These are phyloP conservation scores for Synanceia verrucosa DNA, from an alignment of 2,797 vertebrate genomes.

Conservation along the genomic window DNA sequence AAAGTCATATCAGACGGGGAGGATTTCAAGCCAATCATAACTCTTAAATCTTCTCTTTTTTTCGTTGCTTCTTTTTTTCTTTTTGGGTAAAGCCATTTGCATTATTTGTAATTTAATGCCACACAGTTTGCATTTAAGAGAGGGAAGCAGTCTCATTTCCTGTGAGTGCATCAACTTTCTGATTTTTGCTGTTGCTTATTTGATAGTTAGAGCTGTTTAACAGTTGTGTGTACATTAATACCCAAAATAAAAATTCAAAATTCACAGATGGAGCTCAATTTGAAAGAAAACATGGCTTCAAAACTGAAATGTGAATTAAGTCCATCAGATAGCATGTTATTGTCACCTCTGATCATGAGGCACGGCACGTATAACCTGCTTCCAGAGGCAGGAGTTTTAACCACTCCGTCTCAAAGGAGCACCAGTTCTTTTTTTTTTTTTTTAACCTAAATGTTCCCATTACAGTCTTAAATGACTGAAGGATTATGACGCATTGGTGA, in stretches of 20 bases:
- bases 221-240: background rate
- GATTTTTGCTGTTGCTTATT: background rate
- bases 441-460: constrained; percentile 45
- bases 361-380: background rate
- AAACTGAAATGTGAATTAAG: no score
- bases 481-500: constrained; percentile 48
- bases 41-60: constrained; percentile 2
- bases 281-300: background rate
- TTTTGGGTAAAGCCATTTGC: background rate
- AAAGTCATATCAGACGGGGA: constrained; percentile 37
- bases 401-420: constrained; percentile 7
- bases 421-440: constrained; percentile 14
- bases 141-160: background rate
- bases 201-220: background rate
- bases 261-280: background rate
- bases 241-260: background rate
- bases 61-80: constrained; percentile 18
- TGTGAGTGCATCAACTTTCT: no score
- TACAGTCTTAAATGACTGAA: constrained; percentile 37
- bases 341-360: background rate
- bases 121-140: background rate
- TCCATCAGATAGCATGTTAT: background rate
- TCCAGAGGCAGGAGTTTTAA: background rate
- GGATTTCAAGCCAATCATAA: constrained; percentile 27
- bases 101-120: constrained; percentile 25